Base-by-base conservation (phyloP, 2,888 invertebrate genomes). In the Sinopyrophorus schimmeli region DNA sequence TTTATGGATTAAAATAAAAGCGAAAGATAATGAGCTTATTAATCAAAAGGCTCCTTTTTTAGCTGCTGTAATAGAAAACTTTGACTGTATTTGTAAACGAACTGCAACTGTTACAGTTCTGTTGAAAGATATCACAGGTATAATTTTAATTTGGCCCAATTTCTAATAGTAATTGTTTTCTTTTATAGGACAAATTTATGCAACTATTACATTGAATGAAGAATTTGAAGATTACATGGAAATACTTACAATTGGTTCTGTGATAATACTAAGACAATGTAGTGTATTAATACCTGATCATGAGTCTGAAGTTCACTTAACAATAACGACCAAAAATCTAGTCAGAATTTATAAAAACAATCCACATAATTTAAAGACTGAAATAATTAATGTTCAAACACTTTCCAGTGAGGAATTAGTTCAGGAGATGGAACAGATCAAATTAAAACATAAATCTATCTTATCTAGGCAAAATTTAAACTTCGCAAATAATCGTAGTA, bases 41-140 rank as follows among this genome's bases (percentile, higher is more conserved):
- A 63, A 64, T 35, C 61, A 64, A 27, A 68, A 67, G 53, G 65
- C 63, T 1, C 70, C 71, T 3, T 70, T 70, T 60, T 55, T 71
- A 41, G 69, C 66, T 7, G 68, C 67, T 9, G 46, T 67, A 2
- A 57, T 71, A 30, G 50, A 66, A 37, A 64, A 50, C 44, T 47
- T 70, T 7, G 62, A 66, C 31, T 49, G 44, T 27, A 31, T 47
- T 1, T 51, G 41, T 7, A 34, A 39, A 3, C 61, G 63, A 42
- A 58, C 48, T 26, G 58, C 60, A 5, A 59, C 55, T 9, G 59
- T 65, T 11, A 63, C 60, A 51, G 51, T 69, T 11, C 59, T 60
- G 1, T 41, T 70, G 12, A 68, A 64, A 50, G 70, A 70, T 56
- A 24, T 44, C n/a, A 66, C 66, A 52, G 70, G 69, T 67, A 57